phyloP scores from a whole-genome alignment of 2,797 vertebrate species.

The Dipus sagitta region DNA sequence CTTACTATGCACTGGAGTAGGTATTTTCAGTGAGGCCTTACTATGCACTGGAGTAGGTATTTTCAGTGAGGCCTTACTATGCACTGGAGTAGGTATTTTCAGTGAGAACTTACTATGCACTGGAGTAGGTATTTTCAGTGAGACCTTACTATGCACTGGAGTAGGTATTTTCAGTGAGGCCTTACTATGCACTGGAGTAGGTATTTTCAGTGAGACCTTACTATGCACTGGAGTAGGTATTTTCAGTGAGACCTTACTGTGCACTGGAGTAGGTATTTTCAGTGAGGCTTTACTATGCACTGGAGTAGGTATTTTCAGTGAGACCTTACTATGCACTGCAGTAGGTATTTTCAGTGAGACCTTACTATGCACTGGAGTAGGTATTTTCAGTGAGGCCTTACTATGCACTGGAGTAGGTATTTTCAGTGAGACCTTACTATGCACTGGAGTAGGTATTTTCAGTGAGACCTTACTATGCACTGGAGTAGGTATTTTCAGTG shows the following conservation, averaged over 20 bases:
- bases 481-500: too few relatives aligned
- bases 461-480: too few relatives aligned
- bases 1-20: background rate
- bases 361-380: background rate
- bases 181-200: too few relatives aligned
- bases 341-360: background rate
- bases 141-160: background rate
- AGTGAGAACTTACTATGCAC: too few relatives aligned
- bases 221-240: background rate
- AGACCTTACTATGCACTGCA: too few relatives aligned
- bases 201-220: background rate
- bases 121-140: too few relatives aligned
- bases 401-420: too few relatives aligned
- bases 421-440: background rate
- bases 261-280: too few relatives aligned
- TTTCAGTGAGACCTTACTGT: too few relatives aligned
- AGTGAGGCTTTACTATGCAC: background rate
- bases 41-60: too few relatives aligned
- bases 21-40: too few relatives aligned
- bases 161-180: constrained; percentile 2
- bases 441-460: background rate
- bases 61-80: background rate
- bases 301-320: background rate
- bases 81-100: background rate
- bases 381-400: too few relatives aligned